phyloP scores from a whole-genome alignment of 2,113 vertebrate genomes.

The Bufo gargarizans region DNA sequence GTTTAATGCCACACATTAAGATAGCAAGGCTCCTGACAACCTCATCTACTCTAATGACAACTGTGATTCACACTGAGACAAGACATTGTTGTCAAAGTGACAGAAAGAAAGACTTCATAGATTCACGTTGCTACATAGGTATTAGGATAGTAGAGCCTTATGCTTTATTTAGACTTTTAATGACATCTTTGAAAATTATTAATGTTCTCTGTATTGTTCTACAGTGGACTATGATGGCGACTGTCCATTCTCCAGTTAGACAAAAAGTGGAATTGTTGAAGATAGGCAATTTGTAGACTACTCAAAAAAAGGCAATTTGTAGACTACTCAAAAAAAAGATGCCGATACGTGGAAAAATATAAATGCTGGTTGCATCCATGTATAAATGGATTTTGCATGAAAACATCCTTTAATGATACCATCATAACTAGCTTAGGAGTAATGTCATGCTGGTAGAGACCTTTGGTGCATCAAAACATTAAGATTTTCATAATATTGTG shows the following conservation, averaged over 20 bases:
- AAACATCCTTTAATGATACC: too few relatives aligned
- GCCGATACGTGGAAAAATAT: too few relatives aligned
- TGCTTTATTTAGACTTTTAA: not conserved
- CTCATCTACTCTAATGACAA: conserved; percentile 6
- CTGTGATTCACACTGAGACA: conserved; percentile 15
- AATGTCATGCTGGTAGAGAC: not conserved
- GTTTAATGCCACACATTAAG: conserved; percentile 26
- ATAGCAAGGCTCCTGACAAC: conserved; percentile 8
- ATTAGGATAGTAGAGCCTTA: not conserved
- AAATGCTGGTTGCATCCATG: too few relatives aligned
- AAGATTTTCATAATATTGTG: too few relatives aligned
- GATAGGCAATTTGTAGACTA: not conserved
- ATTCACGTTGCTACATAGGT: not conserved
- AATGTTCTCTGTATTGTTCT: not conserved
- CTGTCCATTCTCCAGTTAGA: not conserved
- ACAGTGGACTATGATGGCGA: not conserved
- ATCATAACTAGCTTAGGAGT: too few relatives aligned
- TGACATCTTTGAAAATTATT: not conserved
- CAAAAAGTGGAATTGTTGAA: not conserved
- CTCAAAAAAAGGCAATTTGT: not conserved
- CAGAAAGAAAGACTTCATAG: not conserved
- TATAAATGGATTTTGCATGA: too few relatives aligned
- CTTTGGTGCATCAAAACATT: not conserved
- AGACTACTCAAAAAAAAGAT: not conserved
- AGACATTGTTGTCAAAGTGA: not conserved